Conservation (phyloP, 2,888 invertebrate genomes). For the Papilio elwesi region DNA sequence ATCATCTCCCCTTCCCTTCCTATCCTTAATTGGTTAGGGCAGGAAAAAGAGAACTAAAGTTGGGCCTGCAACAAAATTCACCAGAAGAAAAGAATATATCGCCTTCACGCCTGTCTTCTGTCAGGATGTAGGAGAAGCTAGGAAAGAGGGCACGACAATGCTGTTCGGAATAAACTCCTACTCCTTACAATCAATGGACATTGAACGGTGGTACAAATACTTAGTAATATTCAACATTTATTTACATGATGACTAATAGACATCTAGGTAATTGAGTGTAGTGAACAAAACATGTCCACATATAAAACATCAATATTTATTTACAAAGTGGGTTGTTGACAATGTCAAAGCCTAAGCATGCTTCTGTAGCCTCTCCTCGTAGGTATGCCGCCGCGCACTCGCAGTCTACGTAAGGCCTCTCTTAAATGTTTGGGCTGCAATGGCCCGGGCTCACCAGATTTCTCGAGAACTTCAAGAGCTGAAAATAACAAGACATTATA, state of each 20-base stretch:
- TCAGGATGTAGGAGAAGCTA: too few relatives aligned
- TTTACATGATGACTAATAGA: not conserved
- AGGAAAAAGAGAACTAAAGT: too few relatives aligned
- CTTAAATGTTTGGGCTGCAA: constrained; percentile 97
- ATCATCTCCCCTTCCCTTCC: too few relatives aligned
- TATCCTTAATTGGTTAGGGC: too few relatives aligned
- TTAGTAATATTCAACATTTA: constrained; percentile 6
- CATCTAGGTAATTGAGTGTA: not conserved
- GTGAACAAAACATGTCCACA: constrained; percentile 4
- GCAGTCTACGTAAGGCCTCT: constrained; percentile 94
- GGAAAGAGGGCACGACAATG: too few relatives aligned
- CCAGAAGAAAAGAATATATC: too few relatives aligned
- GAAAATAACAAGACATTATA: constrained; percentile 44
- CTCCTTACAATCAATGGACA: not conserved
- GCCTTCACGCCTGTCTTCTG: too few relatives aligned
- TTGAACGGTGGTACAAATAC: not conserved
- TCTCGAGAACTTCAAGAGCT: constrained; percentile 97
- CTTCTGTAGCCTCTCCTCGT: constrained; percentile 88
- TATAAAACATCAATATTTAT: constrained; percentile 13
- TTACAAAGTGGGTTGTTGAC: constrained; percentile 16
- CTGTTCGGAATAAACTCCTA: too few relatives aligned
- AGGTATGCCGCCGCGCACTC: constrained; percentile 88
- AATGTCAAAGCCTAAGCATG: constrained; percentile 81
- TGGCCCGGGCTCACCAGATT: constrained; percentile 93
- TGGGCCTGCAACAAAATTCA: too few relatives aligned